Conservation (phyloP, 2,888 invertebrate species). For the Brachylomia viminalis region DNA sequence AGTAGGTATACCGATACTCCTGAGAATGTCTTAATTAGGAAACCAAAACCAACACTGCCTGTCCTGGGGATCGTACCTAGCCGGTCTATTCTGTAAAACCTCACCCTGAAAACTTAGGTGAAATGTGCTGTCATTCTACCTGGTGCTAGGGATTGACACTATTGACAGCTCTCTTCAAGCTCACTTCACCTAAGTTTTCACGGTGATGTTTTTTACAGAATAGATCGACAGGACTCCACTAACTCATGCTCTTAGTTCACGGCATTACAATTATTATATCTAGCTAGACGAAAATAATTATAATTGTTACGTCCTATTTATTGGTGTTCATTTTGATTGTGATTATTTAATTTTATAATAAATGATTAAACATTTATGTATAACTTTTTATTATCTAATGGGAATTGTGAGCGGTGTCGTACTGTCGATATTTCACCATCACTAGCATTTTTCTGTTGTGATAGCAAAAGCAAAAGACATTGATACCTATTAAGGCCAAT, state of each 20-base stretch:
- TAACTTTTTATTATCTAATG: neutral
- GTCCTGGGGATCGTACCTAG: neutral
- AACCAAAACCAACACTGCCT: neutral
- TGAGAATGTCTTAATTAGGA: neutral
- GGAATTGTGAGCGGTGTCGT: neutral
- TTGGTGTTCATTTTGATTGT: slow-evolving; percentile 31
- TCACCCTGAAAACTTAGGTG: too few relatives aligned
- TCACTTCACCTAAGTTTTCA: too few relatives aligned
- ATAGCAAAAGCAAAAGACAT: neutral
- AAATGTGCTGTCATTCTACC: too few relatives aligned
- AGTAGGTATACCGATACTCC: neutral
- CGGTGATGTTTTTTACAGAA: too few relatives aligned
- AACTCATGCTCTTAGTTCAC: neutral
- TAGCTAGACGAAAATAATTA: neutral
- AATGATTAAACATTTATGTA: slow-evolving; percentile 12
- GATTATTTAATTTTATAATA: slow-evolving; percentile 34
- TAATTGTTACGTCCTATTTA: slow-evolving; percentile 26
- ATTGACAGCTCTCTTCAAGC: too few relatives aligned
- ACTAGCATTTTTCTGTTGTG: neutral
- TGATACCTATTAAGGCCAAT: neutral
- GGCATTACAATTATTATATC: neutral
- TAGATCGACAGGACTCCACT: too few relatives aligned
- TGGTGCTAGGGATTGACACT: too few relatives aligned
- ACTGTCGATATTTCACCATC: neutral
- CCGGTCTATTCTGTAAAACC: too few relatives aligned